These are phyloP conservation scores for Hypotaenidia philippensis DNA, from an alignment of 2,797 vertebrate genomes.

Conservation along the genomic window DNA sequence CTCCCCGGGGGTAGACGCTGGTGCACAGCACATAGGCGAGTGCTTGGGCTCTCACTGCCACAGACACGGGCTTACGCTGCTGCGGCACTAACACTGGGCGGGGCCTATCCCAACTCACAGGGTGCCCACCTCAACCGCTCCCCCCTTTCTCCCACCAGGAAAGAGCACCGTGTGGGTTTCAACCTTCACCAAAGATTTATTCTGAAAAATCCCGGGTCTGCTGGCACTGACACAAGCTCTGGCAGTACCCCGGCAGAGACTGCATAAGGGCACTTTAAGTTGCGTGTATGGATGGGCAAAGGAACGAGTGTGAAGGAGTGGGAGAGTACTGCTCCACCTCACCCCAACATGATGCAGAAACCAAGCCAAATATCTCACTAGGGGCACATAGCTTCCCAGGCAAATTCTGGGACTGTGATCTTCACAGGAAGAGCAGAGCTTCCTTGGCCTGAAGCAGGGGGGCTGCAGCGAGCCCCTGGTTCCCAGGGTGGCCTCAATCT, in stretches of 20 bases:
- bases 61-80: not conserved
- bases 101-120: not conserved
- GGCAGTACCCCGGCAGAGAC: not conserved
- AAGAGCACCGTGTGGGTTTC: not conserved
- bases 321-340: not conserved
- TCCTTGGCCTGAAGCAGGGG: not conserved
- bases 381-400: rapidly evolving
- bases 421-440: not conserved
- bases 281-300: not conserved
- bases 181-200: not conserved
- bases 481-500: not conserved
- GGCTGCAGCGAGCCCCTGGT: not conserved
- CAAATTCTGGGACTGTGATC: not conserved
- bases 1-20: rapidly evolving
- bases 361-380: not conserved
- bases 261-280: not conserved
- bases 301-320: not conserved
- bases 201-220: not conserved
- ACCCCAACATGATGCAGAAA: not conserved
- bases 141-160: not conserved
- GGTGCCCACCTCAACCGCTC: not conserved
- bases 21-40: not conserved
- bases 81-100: not conserved
- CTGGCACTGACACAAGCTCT: not conserved
- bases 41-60: constrained; percentile 30